Conservation (phyloP, 2,888 invertebrate species). For the Hecatera dysodea region DNA sequence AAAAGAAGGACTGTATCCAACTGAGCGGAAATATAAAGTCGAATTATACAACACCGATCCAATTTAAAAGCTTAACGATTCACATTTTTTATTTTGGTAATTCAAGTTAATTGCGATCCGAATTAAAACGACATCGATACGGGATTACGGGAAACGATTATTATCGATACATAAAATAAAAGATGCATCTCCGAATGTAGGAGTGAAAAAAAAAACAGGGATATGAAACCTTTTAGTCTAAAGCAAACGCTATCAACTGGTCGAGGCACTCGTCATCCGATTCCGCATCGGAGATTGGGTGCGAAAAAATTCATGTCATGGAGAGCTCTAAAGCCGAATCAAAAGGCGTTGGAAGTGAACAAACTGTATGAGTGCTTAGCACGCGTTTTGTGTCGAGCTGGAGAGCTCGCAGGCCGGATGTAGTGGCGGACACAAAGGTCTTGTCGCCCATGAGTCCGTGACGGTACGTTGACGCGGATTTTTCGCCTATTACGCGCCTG, state of each 20-base stretch:
- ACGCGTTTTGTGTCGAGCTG: slow-evolving; percentile 50
- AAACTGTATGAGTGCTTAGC: slow-evolving; percentile 52
- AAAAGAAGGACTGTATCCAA: slow-evolving; percentile 20
- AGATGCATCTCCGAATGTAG: slow-evolving; percentile 23
- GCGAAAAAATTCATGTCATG: slow-evolving; percentile 47
- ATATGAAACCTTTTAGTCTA: slow-evolving; percentile 47
- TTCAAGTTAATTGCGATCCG: slow-evolving; percentile 47
- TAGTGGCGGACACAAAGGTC: slow-evolving; percentile 63
- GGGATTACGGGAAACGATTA: slow-evolving; percentile 30
- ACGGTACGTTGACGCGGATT: slow-evolving; percentile 65
- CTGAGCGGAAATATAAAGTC: slow-evolving; percentile 32
- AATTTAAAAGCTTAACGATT: slow-evolving; percentile 51
- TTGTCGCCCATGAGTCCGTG: slow-evolving; percentile 28
- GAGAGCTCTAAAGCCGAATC: slow-evolving; percentile 54
- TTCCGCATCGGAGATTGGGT: slow-evolving; percentile 49
- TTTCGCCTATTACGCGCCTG: slow-evolving; percentile 58
- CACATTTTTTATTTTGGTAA: slow-evolving; percentile 39
- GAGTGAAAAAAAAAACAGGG: slow-evolving; percentile 20
- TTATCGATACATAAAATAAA: slow-evolving; percentile 37
- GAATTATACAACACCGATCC: slow-evolving; percentile 47
- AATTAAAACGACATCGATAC: slow-evolving; percentile 39
- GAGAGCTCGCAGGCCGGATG: slow-evolving; percentile 44
- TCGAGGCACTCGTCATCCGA: slow-evolving; percentile 48
- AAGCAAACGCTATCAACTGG: slow-evolving; percentile 45
- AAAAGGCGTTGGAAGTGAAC: slow-evolving; percentile 55